Evolutionary conservation across 2,888 invertebrate species (phyloP), one percentile per base, ranked within the genome.

Genomic region (Cephus spinipes): DNA sequence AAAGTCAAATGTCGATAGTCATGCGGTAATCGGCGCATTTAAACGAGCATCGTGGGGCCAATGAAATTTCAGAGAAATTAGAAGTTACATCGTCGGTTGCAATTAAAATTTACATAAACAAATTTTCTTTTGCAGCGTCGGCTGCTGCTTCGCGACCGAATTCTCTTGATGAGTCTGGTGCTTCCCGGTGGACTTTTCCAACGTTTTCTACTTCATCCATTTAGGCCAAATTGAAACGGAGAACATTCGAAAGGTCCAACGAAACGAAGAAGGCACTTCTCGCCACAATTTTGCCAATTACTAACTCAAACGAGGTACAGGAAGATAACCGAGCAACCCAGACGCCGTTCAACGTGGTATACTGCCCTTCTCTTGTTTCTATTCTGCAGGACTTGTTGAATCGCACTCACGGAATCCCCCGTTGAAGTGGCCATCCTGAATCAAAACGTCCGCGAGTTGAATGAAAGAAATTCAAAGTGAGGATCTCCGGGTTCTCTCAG

Each of bases 61-160:
- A 86, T 80, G 87, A 85, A 87, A 87, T 87, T 87, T 87, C 85
- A 82, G 80, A 81, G 83, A 82, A 86, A 87, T 87, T 87, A 87
- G 84, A 83, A 87, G 86, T 87, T 87, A 87, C 84, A 85, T 80
- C 83, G 84, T 82, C 80, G 80, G 81, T 79, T 76, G 85, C 86
- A 87, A 87, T 87, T 87, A 87, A 87, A 87, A 87, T 87, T 87
- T 87, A 87, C 87, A 87, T 87, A 87, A 87, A 87, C 85, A 87
- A 87, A 87, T 87, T 88, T 85, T 81, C 69, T 81, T 76, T 80
- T 78, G 68, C 79, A 81, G 79, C 79, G 83, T 84, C 81, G 85
- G 82, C 79, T 73, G 23, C 9, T 55, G 55, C 23, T 55, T 55
- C 55, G 23, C 15, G 55, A 55, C 23, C 55, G 55, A 55, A 23